Evolutionary conservation across 1,140 invertebrate species (phyloP), one percentile per base, ranked within the genome.

Genomic region (Drosophila varians): DNA sequence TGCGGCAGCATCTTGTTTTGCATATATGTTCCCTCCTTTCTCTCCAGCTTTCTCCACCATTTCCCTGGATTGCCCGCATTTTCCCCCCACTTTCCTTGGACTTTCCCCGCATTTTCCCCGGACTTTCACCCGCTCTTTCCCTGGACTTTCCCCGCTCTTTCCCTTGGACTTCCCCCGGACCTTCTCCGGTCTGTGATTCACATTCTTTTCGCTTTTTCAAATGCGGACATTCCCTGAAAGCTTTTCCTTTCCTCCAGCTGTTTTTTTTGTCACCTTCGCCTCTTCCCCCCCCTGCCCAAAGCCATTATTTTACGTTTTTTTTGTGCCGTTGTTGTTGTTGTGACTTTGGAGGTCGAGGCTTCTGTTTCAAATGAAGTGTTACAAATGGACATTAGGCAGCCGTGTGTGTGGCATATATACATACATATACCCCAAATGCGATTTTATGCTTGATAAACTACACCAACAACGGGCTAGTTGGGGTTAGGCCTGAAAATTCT

Each of bases 361-460:
- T 79, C 79, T 86, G 79, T 86, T 84, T 76, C 80, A 84, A 84
- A 84, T 84, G 80, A 84, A 84, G 79, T 84, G 79, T 84, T 84
- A 84, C 79, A 84, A 84, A 84, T 84, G 72, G 76, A 86, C 79
- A 84, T 84, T 84, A 84, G 79, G 79, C 74, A 23, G 8, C 9
- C 34, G 25, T 14, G 26, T 45, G 43, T 54, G 42, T 11, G 40
- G 28, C n/a, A n/a, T n/a, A n/a, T n/a, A n/a, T n/a, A n/a, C n/a
- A n/a, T n/a, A 36, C 54, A 72, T 61, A 68, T 31, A 31, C 58
- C 61, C 69, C 66, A 84, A 84, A 84, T 84, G 75, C 80, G 80
- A 84, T 84, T 84, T 84, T 86, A 84, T 84, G 79, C 79, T 84
- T 86, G 80, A 84, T 84, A 84, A 84, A 86, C 75, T 86, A 84